Percentiles rank a stretch among this genome's conserved stretches.
phyloP scores from a whole-genome alignment of 2,113 vertebrate species.

The Alethe castanea region DNA sequence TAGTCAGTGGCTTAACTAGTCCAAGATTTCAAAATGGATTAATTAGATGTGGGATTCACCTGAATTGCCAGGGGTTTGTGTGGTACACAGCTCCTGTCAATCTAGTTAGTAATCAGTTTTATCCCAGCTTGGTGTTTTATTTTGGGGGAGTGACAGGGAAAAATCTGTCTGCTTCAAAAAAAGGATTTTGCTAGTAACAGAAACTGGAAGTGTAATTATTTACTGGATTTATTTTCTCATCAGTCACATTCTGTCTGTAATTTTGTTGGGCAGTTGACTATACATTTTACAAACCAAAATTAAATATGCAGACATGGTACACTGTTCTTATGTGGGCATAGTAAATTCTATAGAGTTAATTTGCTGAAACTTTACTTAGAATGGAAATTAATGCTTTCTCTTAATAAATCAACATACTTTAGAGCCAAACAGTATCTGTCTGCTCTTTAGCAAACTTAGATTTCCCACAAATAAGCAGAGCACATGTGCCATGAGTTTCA shows the following conservation, averaged over 20 bases:
- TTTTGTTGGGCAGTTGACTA: not conserved
- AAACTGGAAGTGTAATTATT: not conserved
- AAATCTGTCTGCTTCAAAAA: not conserved
- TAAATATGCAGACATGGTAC: not conserved
- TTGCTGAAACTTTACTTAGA: not conserved
- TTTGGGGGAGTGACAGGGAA: not conserved
- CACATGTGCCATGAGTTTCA: not conserved
- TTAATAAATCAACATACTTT: not conserved
- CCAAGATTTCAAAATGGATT: not conserved
- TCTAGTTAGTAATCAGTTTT: not conserved
- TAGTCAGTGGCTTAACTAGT: not conserved
- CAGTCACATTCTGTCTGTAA: not conserved
- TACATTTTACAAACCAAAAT: not conserved
- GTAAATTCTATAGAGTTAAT: not conserved
- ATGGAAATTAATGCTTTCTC: not conserved
- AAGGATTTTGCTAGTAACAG: not conserved
- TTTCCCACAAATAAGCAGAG: not conserved
- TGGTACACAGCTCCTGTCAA: not conserved
- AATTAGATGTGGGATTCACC: not conserved
- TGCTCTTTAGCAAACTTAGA: not conserved
- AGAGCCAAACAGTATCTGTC: not conserved
- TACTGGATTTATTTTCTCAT: not conserved
- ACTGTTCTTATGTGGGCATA: not conserved
- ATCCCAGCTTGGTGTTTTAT: not conserved
- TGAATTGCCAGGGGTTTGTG: not conserved